Evolutionary conservation across 2,113 vertebrate species (phyloP).

Genomic region (Corythornis vintsioides): DNA sequence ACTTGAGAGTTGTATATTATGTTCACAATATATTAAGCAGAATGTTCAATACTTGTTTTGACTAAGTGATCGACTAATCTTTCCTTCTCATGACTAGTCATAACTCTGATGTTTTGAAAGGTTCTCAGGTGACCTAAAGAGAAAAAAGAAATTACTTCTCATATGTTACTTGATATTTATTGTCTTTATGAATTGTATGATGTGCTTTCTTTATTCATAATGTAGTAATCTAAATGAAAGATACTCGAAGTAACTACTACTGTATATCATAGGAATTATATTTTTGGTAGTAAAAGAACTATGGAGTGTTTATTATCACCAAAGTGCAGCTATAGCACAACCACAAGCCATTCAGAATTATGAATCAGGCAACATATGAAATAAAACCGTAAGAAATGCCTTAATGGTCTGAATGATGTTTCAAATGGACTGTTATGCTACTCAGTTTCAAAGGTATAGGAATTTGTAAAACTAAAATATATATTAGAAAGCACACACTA

Average conservation of each 20-base stretch:
- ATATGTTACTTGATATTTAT: neutral
- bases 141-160: neutral
- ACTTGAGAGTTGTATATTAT: neutral
- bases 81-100: neutral
- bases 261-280: neutral
- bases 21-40: neutral
- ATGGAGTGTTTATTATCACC: neutral
- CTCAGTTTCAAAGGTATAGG: neutral
- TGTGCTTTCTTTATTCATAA: neutral
- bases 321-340: neutral
- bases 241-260: neutral
- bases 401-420: neutral
- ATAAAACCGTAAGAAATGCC: neutral
- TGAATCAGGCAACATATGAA: neutral
- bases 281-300: constrained; percentile 13
- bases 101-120: neutral
- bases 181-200: neutral
- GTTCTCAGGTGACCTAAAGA: neutral
- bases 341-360: neutral
- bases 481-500: neutral
- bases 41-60: neutral
- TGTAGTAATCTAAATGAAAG: constrained; percentile 6
- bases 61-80: neutral
- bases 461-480: neutral
- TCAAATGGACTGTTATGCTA: neutral